Evolutionary conservation across 2,888 invertebrate genomes (phyloP).

Genomic region (Apotomis capreana): DNA sequence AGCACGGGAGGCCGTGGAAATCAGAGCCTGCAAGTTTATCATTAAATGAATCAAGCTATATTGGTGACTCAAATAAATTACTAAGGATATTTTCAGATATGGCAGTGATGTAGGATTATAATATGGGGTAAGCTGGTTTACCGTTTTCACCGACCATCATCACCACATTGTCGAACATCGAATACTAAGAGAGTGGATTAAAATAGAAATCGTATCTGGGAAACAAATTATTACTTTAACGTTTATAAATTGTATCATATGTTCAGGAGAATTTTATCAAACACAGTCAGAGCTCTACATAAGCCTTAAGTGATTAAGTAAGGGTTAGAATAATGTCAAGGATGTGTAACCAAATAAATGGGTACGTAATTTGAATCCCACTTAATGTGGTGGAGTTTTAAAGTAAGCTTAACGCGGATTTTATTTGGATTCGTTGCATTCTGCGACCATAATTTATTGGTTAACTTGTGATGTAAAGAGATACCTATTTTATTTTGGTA

Average conservation of each 20-base stretch:
- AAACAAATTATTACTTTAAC: too few relatives aligned
- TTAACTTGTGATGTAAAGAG: background rate
- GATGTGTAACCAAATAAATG: slow-evolving; percentile 29
- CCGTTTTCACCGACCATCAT: too few relatives aligned
- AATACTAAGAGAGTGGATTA: too few relatives aligned
- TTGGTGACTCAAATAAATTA: too few relatives aligned
- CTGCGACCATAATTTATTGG: background rate
- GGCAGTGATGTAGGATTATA: too few relatives aligned
- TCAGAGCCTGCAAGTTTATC: too few relatives aligned
- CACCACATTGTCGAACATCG: too few relatives aligned
- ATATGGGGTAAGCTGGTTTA: too few relatives aligned
- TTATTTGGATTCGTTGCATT: background rate
- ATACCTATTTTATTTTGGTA: background rate
- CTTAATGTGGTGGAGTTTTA: slow-evolving; percentile 2
- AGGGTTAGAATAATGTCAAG: slow-evolving; percentile 17
- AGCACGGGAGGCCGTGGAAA: too few relatives aligned
- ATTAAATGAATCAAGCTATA: too few relatives aligned
- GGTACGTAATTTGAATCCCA: slow-evolving; percentile 13
- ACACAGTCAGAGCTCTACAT: slow-evolving; percentile 1
- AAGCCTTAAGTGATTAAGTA: slow-evolving; percentile 30
- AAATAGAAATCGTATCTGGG: too few relatives aligned
- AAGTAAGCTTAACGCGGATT: slow-evolving; percentile 6
- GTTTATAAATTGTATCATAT: background rate
- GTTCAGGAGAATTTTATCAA: background rate
- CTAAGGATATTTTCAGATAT: too few relatives aligned